Conservation (phyloP, 2,888 invertebrate species). For the Arge pagana region DNA sequence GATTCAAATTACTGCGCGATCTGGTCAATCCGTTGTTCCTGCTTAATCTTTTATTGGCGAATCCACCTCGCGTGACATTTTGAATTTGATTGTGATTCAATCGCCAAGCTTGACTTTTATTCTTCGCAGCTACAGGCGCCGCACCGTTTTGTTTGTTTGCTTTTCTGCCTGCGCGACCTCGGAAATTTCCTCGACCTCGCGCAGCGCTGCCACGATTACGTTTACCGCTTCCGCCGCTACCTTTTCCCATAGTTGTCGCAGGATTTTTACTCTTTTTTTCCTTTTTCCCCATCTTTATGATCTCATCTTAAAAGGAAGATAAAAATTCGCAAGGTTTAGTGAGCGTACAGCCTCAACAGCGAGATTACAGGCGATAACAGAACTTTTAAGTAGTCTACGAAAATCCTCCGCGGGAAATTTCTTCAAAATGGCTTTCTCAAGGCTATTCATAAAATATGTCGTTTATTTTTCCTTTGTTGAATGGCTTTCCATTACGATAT, state of each 20-base stretch:
- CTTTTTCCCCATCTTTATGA: slow-evolving; percentile 57
- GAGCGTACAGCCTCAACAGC: slow-evolving; percentile 43
- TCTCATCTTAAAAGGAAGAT: slow-evolving; percentile 58
- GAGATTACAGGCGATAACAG: slow-evolving; percentile 27
- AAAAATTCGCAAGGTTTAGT: slow-evolving; percentile 47
- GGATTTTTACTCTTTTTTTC: slow-evolving; percentile 50
- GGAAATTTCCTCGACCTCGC: slow-evolving; percentile 30
- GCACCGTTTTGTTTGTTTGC: slow-evolving; percentile 21
- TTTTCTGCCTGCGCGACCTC: slow-evolving; percentile 28
- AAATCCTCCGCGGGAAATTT: slow-evolving; percentile 15
- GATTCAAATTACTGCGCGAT: slow-evolving; percentile 42
- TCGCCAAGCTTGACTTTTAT: slow-evolving; percentile 25
- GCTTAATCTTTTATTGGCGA: slow-evolving; percentile 44
- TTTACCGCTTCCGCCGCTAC: slow-evolving; percentile 21
- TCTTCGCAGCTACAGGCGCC: slow-evolving; percentile 23
- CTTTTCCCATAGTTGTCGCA: slow-evolving; percentile 40
- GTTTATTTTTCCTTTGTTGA: too few species aligned
- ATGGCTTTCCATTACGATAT: too few species aligned
- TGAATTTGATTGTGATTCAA: slow-evolving; percentile 31
- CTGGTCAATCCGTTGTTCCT: slow-evolving; percentile 38
- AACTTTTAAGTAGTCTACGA: slow-evolving; percentile 13
- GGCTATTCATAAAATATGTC: too few species aligned
- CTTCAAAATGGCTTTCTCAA: slow-evolving; percentile 1
- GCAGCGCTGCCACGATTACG: slow-evolving; percentile 14
- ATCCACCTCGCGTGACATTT: slow-evolving; percentile 42